Percentiles rank a stretch among this genome's conserved stretches.
Conservation (phyloP, 1,140 invertebrate species). For the Tyrophagus putrescentiae region DNA sequence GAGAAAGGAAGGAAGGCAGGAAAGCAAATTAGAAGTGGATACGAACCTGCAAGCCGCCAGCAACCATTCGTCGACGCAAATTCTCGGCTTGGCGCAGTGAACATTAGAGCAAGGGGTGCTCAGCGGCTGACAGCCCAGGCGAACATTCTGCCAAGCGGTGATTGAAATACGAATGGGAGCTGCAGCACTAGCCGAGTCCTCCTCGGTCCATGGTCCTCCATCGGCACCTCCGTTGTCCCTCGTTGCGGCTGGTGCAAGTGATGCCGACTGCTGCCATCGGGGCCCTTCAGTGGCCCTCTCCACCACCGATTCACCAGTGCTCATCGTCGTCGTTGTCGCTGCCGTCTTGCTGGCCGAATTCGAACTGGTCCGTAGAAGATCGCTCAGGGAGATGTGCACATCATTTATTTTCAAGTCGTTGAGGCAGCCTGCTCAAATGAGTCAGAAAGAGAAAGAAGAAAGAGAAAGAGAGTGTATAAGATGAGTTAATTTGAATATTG, state of each 20-base stretch:
- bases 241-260: background rate
- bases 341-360: background rate
- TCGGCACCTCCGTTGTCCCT: slow-evolving; percentile 9
- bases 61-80: slow-evolving; percentile 15
- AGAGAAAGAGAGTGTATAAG: background rate
- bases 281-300: background rate
- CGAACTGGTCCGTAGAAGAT: background rate
- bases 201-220: background rate
- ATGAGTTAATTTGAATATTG: too few species aligned
- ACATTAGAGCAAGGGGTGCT: background rate
- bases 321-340: background rate
- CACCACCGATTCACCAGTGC: background rate
- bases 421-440: background rate
- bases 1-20: too few species aligned
- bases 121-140: background rate
- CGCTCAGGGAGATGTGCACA: slow-evolving; percentile 1
- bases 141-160: background rate
- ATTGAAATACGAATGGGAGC: background rate
- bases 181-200: background rate
- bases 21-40: too few species aligned
- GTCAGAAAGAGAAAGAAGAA: slow-evolving; percentile 1
- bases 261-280: too few species aligned
- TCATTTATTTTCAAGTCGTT: slow-evolving; percentile 14
- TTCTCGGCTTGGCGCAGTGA: background rate
- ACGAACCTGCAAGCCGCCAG: slow-evolving; percentile 11